Evolutionary conservation across 2,797 vertebrate genomes (phyloP).

Genomic region (Argya squamiceps): DNA sequence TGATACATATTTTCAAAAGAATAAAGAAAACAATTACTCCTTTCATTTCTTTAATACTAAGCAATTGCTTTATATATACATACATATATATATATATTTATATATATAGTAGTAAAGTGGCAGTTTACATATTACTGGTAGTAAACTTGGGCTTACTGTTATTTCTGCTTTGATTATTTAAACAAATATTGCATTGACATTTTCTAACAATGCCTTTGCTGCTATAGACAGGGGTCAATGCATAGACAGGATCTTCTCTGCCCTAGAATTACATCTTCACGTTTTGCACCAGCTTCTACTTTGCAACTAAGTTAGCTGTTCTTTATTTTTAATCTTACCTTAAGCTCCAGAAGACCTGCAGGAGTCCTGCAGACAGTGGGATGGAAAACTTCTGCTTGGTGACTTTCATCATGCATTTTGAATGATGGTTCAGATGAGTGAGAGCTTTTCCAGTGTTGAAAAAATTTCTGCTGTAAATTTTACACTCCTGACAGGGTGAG

Average conservation of each 20-base stretch:
- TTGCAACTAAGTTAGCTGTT: not conserved
- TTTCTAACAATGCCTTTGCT: not conserved
- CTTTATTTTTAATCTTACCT: conserved; percentile 3
- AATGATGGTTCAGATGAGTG: not conserved
- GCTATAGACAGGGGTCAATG: not conserved
- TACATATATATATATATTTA: not conserved
- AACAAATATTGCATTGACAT: not conserved
- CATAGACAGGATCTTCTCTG: not conserved
- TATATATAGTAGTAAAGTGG: too few relatives aligned
- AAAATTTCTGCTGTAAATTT: not conserved
- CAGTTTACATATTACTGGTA: too few relatives aligned
- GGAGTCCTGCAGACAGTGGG: not conserved
- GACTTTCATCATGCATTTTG: not conserved
- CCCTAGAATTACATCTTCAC: not conserved
- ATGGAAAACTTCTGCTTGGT: not conserved
- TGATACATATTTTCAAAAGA: not conserved
- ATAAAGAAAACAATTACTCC: not conserved
- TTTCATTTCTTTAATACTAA: not conserved
- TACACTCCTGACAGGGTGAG: not conserved
- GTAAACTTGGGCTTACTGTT: not conserved
- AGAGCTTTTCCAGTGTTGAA: not conserved
- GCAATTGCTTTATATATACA: not conserved
- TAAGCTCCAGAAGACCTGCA: not conserved
- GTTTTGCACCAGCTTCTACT: not conserved
- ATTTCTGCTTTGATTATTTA: not conserved